Evolutionary conservation across 2,888 invertebrate genomes (phyloP), one percentile per base, ranked within the genome.

Genomic region (Cremastinae sp.): DNA sequence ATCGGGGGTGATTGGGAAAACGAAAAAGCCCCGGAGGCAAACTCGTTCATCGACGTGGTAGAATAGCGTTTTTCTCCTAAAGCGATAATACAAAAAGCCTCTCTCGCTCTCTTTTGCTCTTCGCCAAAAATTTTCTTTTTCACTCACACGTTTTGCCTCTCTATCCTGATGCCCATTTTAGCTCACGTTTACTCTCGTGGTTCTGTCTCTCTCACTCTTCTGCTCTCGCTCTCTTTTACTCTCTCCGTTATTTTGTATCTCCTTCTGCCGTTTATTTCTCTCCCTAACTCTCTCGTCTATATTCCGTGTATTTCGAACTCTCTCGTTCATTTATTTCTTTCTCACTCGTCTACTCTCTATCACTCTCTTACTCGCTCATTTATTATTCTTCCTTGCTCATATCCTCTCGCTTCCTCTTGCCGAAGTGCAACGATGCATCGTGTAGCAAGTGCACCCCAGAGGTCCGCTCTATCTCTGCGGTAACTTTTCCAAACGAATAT

Each of bases 41-140:
- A 58, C 51, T 68, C 62, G 62, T 58, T 72, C 62, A 49, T 72
- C 62, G 66, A 28, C 18, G 51, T 61, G 10, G 61, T 39, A 18
- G 56, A 43, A 62, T 68, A 18, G 16, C 39, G 14, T 39, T 68
- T 56, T 68, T 53, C 43, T 72, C 39, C 55, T 47, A 18, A 55
- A 66, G 41, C 56, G 66, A 75, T 71, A 62, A 75, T 71, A 55
- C 56, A 66, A 22, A 68, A 72, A 64, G 58, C 43, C 37, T 72
- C 51, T 43, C n/a, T 28, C 14, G 53, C 12, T 41, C 43, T 43
- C 5, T 35, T 7, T 18, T 28, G 2, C 28, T 28, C 2, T 28
- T 28, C 28, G 2, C 28, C 28, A 28, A n/a, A n/a, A n/a, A n/a
- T n/a, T n/a, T n/a, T n/a, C n/a, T n/a, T n/a, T n/a, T n/a, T n/a